A percentile compares a stretch with the other conserved stretches of the same genome.
Evolutionary conservation across 2,797 vertebrate genomes (phyloP).

Genomic region (Psittacula echo): DNA sequence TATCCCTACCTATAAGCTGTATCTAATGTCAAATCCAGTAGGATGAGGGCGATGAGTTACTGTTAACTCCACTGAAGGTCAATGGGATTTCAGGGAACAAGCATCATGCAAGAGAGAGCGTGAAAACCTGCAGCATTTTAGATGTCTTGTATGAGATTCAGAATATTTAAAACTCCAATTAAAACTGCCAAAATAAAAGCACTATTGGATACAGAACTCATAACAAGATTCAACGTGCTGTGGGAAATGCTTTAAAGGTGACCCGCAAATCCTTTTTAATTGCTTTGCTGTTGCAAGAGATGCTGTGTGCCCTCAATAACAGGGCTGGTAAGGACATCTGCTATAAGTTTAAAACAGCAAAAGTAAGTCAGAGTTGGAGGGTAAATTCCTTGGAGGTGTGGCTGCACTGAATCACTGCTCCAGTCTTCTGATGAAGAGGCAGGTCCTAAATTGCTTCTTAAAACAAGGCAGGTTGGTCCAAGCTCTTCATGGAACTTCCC

Average conservation of each 20-base stretch:
- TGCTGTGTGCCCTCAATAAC: constrained; percentile 39
- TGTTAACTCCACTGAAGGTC: not conserved
- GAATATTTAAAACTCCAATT: constrained; percentile 54
- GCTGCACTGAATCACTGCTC: constrained; percentile 42
- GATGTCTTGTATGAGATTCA: constrained; percentile 29
- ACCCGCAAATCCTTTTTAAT: constrained; percentile 70
- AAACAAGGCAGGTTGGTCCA: not conserved
- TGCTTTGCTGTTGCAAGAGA: constrained; percentile 55
- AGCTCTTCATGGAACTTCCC: not conserved
- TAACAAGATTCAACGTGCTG: constrained; percentile 63
- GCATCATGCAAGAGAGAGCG: not conserved
- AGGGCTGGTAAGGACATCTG: constrained; percentile 33
- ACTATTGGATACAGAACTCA: constrained; percentile 21
- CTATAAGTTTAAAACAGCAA: constrained; percentile 52
- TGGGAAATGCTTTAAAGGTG: constrained; percentile 68
- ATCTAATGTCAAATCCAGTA: not conserved
- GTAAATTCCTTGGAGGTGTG: constrained; percentile 48
- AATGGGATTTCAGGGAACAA: not conserved
- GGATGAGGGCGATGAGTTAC: not conserved
- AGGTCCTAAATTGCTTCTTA: not conserved
- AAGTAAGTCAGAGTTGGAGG: constrained; percentile 64
- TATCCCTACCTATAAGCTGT: not conserved
- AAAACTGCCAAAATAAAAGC: constrained; percentile 48
- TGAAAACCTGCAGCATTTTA: not conserved
- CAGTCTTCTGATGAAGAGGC: not conserved